Evolutionary conservation across 2,113 vertebrate species (phyloP), one percentile per base, ranked within the genome.

Genomic region (Bambusicola thoracicus): DNA sequence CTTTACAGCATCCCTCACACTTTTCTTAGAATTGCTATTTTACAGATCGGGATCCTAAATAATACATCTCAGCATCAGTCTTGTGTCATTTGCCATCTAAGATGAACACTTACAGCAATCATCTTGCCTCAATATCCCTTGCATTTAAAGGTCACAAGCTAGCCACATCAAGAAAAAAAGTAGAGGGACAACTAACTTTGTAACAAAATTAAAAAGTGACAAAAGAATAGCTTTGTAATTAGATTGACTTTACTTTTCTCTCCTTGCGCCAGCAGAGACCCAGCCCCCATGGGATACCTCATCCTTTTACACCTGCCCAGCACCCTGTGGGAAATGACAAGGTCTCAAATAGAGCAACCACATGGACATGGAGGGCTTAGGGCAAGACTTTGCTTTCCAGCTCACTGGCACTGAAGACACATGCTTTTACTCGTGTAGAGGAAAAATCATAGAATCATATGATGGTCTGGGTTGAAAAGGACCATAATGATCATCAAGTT

Each of bases 171-270:
- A 29, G 14, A 16, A 61, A 58, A 51, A 11, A 43, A 2, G 10
- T 2, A 2, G 8, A 81, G 4, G 61, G 1, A 4, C 19, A 40
- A 53, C 2, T 0, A 87, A 38, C 12, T 3, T 25, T 22, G 17
- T 11, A 16, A 69, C 25, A 51, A 63, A 62, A 69, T 27, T 44
- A 10, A 70, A 62, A 55, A 66, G 29, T 8, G 2, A 0, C 15
- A 40, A 2, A 59, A 90, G 2, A 77, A 46, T 11, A 78, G 8
- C 27, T 81, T 89, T 63, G 6, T 72, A 43, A 63, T 17, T 53
- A 68, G 40, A 38, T 8, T 62, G 34, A 3, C 11, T 10, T 12
- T 85, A 10, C n/a, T 78, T 8, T 83, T 20, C 11, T 81, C 12
- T 46, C 30, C 21, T 8, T 48, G 59, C 8, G 7, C 41, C 11